Conservation (phyloP, 1,140 invertebrate species). For the Drosophila baimaii region DNA sequence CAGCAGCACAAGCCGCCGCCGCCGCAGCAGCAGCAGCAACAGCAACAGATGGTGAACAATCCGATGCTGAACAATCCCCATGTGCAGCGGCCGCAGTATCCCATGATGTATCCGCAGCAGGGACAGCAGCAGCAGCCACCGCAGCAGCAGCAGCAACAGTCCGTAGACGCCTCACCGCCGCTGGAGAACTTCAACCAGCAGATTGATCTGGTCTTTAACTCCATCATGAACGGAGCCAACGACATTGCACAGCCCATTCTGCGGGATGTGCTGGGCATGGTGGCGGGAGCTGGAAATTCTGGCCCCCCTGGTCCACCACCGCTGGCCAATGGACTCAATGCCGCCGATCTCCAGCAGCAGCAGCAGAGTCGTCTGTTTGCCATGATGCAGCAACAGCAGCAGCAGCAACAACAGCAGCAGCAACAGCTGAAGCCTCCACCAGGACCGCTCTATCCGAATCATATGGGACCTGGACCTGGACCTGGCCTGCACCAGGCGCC, state of each 20-base stretch:
- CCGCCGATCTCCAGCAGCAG: constrained; percentile 54
- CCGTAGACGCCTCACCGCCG: constrained; percentile 68
- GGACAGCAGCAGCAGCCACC: constrained; percentile 53
- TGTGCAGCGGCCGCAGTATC: constrained; percentile 67
- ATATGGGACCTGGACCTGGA: constrained; percentile 28
- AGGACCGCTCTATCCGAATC: constrained; percentile 56
- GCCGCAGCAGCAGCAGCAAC: constrained; percentile 50
- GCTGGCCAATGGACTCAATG: constrained; percentile 61
- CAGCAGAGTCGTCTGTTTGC: constrained; percentile 67
- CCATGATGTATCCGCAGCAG: constrained; percentile 58
- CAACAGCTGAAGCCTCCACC: constrained; percentile 42
- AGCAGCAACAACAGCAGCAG: constrained; percentile 48
- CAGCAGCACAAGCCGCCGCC: constrained; percentile 50
- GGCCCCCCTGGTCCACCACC: constrained; percentile 38
- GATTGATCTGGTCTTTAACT: constrained; percentile 83
- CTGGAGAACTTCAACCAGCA: constrained; percentile 83
- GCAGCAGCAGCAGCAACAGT: constrained; percentile 54
- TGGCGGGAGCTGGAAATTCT: constrained; percentile 46
- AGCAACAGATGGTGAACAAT: constrained; percentile 46
- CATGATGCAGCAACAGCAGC: constrained; percentile 71
- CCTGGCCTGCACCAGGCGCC: constrained; percentile 41
- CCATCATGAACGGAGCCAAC: constrained; percentile 80
- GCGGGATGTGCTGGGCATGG: constrained; percentile 78
- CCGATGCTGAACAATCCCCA: constrained; percentile 65
- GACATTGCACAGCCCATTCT: constrained; percentile 81